Conservation (phyloP, 2,797 vertebrate genomes). For the Poeciliopsis turneri region DNA sequence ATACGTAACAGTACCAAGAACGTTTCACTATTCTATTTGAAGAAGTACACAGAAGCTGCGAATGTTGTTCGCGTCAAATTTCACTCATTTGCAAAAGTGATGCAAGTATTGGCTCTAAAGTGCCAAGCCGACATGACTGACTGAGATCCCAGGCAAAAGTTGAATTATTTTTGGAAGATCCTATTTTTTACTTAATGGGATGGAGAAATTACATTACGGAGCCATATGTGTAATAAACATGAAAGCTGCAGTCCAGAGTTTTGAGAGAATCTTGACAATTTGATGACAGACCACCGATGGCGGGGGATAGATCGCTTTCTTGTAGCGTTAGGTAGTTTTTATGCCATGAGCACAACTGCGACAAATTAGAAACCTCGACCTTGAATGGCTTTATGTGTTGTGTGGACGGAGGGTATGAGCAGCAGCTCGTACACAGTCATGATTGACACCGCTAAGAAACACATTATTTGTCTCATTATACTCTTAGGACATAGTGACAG, state of each 20-base stretch:
- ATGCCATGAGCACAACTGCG: neutral
- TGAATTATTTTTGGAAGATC: neutral
- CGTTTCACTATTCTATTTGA: slow-evolving; percentile 1
- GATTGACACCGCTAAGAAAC: too few species aligned
- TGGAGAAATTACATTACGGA: neutral
- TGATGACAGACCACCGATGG: neutral
- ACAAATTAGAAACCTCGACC: too few species aligned
- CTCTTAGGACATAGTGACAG: neutral
- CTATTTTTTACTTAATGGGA: neutral
- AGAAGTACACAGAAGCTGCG: slow-evolving; percentile 13
- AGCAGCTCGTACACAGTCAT: too few species aligned
- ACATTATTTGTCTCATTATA: neutral
- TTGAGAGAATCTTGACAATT: neutral
- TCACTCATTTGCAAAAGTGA: neutral
- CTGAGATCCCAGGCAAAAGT: neutral
- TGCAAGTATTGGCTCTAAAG: neutral
- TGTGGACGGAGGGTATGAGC: too few species aligned
- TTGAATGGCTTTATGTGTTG: too few species aligned
- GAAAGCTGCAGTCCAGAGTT: too few species aligned
- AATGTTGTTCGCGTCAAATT: neutral
- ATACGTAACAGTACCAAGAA: slow-evolving; percentile 40
- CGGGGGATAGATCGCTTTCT: neutral
- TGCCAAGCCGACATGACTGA: neutral
- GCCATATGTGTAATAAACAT: neutral
- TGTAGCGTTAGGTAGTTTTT: neutral